Evolutionary conservation across 2,113 vertebrate genomes (phyloP).

Genomic region (Bubalus kerabau): DNA sequence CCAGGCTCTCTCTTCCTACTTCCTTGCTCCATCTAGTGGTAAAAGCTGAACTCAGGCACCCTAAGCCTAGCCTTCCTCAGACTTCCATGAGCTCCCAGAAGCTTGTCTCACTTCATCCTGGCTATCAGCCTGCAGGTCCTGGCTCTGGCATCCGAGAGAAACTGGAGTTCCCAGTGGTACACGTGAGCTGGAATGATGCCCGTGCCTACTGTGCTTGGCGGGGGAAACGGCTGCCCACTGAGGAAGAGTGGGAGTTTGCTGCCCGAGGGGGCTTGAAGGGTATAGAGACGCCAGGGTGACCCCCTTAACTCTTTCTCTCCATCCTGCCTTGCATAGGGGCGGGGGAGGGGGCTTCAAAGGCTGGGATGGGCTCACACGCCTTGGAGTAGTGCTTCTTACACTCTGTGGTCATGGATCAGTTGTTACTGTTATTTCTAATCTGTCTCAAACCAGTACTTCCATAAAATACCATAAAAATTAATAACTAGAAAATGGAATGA

Average conservation of each 20-base stretch:
- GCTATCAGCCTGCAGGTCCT: constrained; percentile 89
- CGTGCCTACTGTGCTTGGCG: constrained; percentile 89
- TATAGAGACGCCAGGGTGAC: constrained; percentile 50
- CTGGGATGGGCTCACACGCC: background rate
- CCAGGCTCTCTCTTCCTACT: background rate
- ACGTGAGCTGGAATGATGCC: constrained; percentile 97
- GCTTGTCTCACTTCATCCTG: background rate
- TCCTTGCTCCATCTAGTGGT: background rate
- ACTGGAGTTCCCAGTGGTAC: constrained; percentile 90
- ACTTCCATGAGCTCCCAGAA: background rate
- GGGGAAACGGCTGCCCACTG: constrained; percentile 86
- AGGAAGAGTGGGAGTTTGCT: constrained; percentile 97
- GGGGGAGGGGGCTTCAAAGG: background rate
- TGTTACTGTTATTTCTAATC: background rate
- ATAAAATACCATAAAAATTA: background rate
- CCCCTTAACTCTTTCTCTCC: background rate
- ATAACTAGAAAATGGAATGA: background rate
- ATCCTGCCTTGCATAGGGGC: background rate
- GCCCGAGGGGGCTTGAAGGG: constrained; percentile 91
- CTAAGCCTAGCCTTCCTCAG: background rate
- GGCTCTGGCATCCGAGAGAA: constrained; percentile 89
- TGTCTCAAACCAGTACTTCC: background rate
- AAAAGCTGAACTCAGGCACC: background rate
- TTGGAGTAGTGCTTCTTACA: background rate
- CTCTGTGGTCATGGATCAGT: background rate